Percentiles rank a stretch among this genome's conserved stretches.
phyloP scores from a whole-genome alignment of 2,797 vertebrate genomes.

The Spatula clypeata region DNA sequence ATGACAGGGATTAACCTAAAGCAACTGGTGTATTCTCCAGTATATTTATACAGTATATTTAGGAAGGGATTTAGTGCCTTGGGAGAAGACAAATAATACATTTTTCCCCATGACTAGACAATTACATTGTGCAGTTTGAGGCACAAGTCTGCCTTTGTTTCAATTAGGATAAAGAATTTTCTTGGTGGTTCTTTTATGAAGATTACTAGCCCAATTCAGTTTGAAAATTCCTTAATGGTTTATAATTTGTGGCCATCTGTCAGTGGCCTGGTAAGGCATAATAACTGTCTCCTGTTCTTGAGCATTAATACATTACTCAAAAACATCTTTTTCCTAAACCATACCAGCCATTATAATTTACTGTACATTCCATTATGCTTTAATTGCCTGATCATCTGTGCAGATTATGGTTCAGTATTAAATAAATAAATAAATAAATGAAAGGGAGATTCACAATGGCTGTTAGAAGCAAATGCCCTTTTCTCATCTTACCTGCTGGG shows the following conservation, averaged over 20 bases:
- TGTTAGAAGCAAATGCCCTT: slow-evolving; percentile 16
- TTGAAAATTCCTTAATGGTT: slow-evolving; percentile 15
- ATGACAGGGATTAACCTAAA: not conserved
- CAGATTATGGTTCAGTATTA: slow-evolving; percentile 13
- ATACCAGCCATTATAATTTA: slow-evolving; percentile 32
- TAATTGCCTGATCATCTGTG: slow-evolving; percentile 55
- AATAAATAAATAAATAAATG: not conserved
- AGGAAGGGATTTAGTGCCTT: not conserved
- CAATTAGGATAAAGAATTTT: slow-evolving; percentile 22
- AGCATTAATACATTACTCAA: not conserved
- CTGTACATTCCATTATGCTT: slow-evolving; percentile 6
- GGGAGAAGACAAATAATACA: not conserved
- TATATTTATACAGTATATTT: not conserved
- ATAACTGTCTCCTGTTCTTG: not conserved
- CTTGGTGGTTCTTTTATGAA: not conserved
- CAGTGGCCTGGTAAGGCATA: slow-evolving; percentile 6
- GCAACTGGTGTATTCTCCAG: not conserved
- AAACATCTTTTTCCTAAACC: slow-evolving; percentile 7
- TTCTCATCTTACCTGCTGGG: slow-evolving; percentile 6
- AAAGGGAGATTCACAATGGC: not conserved
- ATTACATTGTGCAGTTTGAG: not conserved
- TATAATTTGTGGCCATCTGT: slow-evolving; percentile 45
- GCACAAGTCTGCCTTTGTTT: not conserved
- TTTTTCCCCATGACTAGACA: not conserved
- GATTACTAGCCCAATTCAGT: not conserved